Evolutionary conservation across 2,113 vertebrate species (phyloP), one percentile per base, ranked within the genome.

Genomic region (Gavialis gangeticus): DNA sequence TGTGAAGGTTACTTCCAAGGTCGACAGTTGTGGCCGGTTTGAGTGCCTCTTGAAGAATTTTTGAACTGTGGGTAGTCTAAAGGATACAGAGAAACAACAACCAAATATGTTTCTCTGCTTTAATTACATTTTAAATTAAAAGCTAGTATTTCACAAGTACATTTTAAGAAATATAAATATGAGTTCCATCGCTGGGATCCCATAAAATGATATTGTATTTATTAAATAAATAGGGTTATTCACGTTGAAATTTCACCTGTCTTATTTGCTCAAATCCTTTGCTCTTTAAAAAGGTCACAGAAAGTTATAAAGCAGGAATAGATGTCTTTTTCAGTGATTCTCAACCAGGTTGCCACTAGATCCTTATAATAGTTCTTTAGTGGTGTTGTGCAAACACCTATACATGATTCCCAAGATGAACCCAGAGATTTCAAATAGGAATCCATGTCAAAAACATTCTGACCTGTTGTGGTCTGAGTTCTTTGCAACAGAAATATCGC

Each of bases 31-130:
- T 96, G 37, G 96, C 79, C 57, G 98, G 95, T 46, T 91, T 95
- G 24, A 99, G 98, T 5, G 90, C 94, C 46, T 98, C 98, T 86
- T 98, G 98, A 86, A 99, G 95, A 84, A 94, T 90, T 64, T 98
- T 97, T 87, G 99, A 93, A 82, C 96, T 98, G 86, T 84, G 89
- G 12, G 92, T 95, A 66, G 98, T 98, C 99, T 99, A 92, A 94
- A 97, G 97, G 14, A 96, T 71, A 97, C 11, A 82, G 62, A n/a
- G 25, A 79, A 82, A 84, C 2, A 79, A 90, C 55, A 69, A 2
- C 62, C 66, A 21, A 75, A 62, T 22, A 25, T 82, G 85, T 91
- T n/a, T 73, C 63, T n/a, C 10, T 18, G 10, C 13, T 75, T 22
- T 25, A 63, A 91, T 82, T 59, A 9, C 59, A 59, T 22, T 46